Percentiles rank a stretch among this genome's conserved stretches.
Conservation (phyloP, 2,888 invertebrate species). For the Drosophila putrida region DNA sequence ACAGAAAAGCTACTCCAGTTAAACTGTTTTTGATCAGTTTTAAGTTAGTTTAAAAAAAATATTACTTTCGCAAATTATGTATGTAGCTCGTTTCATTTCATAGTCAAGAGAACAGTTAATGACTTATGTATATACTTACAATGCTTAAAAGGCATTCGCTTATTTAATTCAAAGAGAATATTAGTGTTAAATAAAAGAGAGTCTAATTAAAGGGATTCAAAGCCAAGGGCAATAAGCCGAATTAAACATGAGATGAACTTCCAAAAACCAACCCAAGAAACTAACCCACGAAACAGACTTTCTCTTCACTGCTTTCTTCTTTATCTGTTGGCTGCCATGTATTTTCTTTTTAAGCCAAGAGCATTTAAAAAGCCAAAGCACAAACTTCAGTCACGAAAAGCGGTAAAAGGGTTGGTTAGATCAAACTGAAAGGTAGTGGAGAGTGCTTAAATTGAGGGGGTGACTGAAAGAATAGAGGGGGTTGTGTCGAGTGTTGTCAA, state of each 20-base stretch:
- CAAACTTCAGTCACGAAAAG: conserved; percentile 39
- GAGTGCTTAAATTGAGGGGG: background rate
- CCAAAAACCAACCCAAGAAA: conserved; percentile 8
- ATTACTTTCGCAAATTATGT: background rate
- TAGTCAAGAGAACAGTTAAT: background rate
- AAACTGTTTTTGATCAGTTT: too few relatives aligned
- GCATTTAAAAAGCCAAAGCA: conserved; percentile 37
- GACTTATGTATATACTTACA: background rate
- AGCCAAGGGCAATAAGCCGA: conserved; percentile 32
- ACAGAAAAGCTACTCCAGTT: too few relatives aligned
- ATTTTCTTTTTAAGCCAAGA: conserved; percentile 29
- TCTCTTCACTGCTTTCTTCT: background rate
- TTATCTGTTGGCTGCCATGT: conserved; percentile 29
- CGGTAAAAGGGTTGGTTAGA: conserved; percentile 26
- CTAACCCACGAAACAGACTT: background rate
- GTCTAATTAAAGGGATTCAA: conserved; percentile 54
- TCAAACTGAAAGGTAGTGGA: conserved; percentile 28
- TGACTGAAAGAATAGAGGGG: background rate
- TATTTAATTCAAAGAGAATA: conserved; percentile 41
- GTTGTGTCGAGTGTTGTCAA: conserved; percentile 66
- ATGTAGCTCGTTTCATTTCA: too few relatives aligned
- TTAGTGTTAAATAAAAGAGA: conserved; percentile 53
- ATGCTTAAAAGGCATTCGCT: background rate
- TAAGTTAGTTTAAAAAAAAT: background rate
- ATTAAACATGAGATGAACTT: conserved; percentile 8